A percentile compares a stretch with the other conserved stretches of the same genome.
Evolutionary conservation across 2,888 invertebrate genomes (phyloP).

Genomic region (Meiosimyza decipiens): DNA sequence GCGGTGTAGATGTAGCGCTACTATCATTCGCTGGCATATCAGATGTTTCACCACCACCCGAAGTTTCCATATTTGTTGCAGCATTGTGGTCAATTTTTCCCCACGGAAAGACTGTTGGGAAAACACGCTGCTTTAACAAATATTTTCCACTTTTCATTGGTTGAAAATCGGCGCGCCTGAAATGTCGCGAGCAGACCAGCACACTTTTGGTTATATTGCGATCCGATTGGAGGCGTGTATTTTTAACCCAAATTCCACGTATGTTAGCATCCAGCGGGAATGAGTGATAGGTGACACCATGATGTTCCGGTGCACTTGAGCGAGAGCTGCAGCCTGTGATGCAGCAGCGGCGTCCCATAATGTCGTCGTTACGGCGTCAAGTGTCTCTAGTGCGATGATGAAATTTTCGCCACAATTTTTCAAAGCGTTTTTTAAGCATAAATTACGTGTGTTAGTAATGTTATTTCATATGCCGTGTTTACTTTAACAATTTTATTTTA

Average conservation of each 20-base stretch:
- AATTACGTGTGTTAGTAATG: neutral
- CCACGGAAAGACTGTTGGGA: slow-evolving; percentile 81
- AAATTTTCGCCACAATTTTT: slow-evolving; percentile 37
- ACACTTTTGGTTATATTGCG: slow-evolving; percentile 71
- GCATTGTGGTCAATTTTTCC: slow-evolving; percentile 58
- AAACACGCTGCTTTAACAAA: slow-evolving; percentile 76
- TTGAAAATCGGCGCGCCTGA: slow-evolving; percentile 79
- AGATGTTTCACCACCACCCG: slow-evolving; percentile 51
- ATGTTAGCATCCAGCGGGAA: slow-evolving; percentile 75
- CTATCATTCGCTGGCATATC: slow-evolving; percentile 31
- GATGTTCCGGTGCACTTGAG: slow-evolving; percentile 65
- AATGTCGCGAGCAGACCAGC: slow-evolving; percentile 81
- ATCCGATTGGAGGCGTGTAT: slow-evolving; percentile 70
- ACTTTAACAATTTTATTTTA: neutral
- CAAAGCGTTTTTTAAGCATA: slow-evolving; percentile 18
- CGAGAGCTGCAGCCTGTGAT: slow-evolving; percentile 62
- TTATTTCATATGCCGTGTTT: slow-evolving; percentile 14
- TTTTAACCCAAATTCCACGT: slow-evolving; percentile 74
- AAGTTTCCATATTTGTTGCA: slow-evolving; percentile 47
- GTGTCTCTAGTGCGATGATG: slow-evolving; percentile 30
- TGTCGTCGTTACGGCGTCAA: slow-evolving; percentile 12
- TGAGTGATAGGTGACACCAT: slow-evolving; percentile 81
- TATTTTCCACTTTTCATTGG: slow-evolving; percentile 75
- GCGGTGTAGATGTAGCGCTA: slow-evolving; percentile 42
- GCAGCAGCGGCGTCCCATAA: slow-evolving; percentile 65